phyloP scores from a whole-genome alignment of 2,797 vertebrate genomes.

The Acipenser transmontanus region DNA sequence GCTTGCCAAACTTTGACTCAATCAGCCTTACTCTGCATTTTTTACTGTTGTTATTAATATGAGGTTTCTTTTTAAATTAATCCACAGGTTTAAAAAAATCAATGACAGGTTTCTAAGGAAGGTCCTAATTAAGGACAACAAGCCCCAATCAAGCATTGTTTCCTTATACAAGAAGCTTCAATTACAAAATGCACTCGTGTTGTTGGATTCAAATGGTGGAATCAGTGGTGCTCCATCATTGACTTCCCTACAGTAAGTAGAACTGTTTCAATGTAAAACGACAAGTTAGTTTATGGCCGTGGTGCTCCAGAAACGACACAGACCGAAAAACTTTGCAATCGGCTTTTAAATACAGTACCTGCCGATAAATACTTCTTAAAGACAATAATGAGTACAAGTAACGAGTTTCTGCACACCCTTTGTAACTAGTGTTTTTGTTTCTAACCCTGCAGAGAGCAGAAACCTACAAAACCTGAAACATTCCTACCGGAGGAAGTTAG shows the following conservation, averaged over 20 bases:
- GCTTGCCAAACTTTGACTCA: too few species aligned
- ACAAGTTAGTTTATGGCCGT: too few species aligned
- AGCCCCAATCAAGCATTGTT: constrained; percentile 90
- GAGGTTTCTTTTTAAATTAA: too few species aligned
- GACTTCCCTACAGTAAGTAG: constrained; percentile 69
- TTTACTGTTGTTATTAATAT: too few species aligned
- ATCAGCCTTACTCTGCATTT: too few species aligned
- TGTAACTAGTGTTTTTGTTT: constrained; percentile 11
- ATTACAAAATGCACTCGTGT: constrained; percentile 90
- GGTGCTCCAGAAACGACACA: too few species aligned
- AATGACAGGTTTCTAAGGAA: constrained; percentile 79
- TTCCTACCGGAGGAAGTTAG: constrained; percentile 69
- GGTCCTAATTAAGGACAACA: constrained; percentile 82
- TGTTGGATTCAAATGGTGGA: constrained; percentile 82
- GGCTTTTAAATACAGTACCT: too few species aligned
- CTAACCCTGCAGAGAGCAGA: constrained; percentile 58
- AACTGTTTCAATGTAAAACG: neutral
- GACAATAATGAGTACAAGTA: too few species aligned
- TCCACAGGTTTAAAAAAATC: constrained; percentile 82
- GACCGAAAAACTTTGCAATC: too few species aligned
- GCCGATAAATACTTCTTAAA: too few species aligned
- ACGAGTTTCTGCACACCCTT: neutral
- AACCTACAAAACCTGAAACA: constrained; percentile 56
- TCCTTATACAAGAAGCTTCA: constrained; percentile 93
- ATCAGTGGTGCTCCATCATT: constrained; percentile 76